These are phyloP conservation scores for Myoxocephalus aenaeus DNA, from an alignment of 2,797 vertebrate species.

Conservation along the genomic window DNA sequence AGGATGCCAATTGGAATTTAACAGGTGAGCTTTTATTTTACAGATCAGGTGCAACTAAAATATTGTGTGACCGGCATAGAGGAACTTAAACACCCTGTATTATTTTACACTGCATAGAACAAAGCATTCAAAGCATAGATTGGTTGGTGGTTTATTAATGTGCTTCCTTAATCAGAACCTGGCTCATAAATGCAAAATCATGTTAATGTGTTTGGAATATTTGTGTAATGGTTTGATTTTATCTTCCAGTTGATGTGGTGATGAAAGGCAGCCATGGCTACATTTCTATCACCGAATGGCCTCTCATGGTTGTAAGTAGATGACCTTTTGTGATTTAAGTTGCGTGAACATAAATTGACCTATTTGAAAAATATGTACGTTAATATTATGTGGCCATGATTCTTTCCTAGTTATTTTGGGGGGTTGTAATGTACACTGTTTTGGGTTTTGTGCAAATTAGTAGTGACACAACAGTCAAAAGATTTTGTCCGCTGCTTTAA, in stretches of 20 bases:
- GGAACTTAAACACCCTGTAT: neutral
- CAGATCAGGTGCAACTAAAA: neutral
- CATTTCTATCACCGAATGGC: conserved; percentile 91
- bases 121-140: neutral
- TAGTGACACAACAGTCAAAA: neutral
- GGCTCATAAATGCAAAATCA: neutral
- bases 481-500: neutral
- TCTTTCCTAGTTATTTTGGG: neutral
- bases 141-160: neutral
- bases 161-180: neutral
- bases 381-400: neutral
- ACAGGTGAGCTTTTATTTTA: conserved; percentile 75
- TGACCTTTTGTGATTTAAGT: neutral
- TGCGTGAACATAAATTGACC: neutral
- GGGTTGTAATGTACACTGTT: neutral
- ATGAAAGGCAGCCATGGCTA: conserved; percentile 89
- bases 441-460: neutral
- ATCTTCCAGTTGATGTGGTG: conserved; percentile 83
- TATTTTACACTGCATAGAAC: neutral
- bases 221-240: conserved; percentile 33
- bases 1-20: conserved; percentile 85
- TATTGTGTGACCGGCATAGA: neutral
- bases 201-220: neutral
- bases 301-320: conserved; percentile 91
- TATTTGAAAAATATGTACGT: conserved; percentile 1